A percentile compares a stretch with the other conserved stretches of the same genome.
Evolutionary conservation across 2,797 vertebrate species (phyloP).

Genomic region (Platalea minor): DNA sequence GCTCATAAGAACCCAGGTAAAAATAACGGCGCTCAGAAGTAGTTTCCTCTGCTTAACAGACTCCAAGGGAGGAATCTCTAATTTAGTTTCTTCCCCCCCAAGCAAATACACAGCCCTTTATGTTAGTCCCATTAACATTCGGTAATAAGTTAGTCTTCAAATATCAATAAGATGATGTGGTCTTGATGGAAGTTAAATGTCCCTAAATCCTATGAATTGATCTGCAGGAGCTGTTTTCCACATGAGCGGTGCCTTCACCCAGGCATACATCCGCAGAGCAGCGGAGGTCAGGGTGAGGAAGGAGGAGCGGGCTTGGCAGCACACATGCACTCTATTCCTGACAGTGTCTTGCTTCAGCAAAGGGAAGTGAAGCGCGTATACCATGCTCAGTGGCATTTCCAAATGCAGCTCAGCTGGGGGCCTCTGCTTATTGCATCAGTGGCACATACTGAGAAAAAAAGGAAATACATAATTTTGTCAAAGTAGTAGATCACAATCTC

Average conservation of each 20-base stretch:
- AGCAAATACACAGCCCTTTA: neutral
- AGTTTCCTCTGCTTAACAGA: slow-evolving; percentile 41
- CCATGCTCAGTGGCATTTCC: slow-evolving; percentile 98
- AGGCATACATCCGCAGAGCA: slow-evolving; percentile 76
- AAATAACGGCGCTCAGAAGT: slow-evolving; percentile 49
- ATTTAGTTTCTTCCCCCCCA: slow-evolving; percentile 11
- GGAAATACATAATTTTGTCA: slow-evolving; percentile 82
- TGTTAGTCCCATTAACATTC: slow-evolving; percentile 63
- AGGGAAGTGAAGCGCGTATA: slow-evolving; percentile 86
- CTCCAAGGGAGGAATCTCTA: slow-evolving; percentile 53
- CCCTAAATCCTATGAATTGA: slow-evolving; percentile 79
- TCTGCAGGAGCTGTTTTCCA: slow-evolving; percentile 80
- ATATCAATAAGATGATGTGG: slow-evolving; percentile 69
- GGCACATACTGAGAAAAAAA: slow-evolving; percentile 76
- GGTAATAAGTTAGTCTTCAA: slow-evolving; percentile 67
- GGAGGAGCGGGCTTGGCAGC: slow-evolving; percentile 72
- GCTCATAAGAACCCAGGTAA: slow-evolving; percentile 67
- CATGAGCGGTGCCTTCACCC: slow-evolving; percentile 70
- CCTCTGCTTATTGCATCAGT: slow-evolving; percentile 81
- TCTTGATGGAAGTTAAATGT: slow-evolving; percentile 77
- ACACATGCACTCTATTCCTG: slow-evolving; percentile 78
- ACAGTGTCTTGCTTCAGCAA: slow-evolving; percentile 80
- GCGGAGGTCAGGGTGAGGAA: slow-evolving; percentile 75
- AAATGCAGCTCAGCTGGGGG: slow-evolving; percentile 88
- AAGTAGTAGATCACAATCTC: slow-evolving; percentile 75